Evolutionary conservation across 2,113 vertebrate species (phyloP), one percentile per base, ranked within the genome.

Genomic region (Ursus arctos): DNA sequence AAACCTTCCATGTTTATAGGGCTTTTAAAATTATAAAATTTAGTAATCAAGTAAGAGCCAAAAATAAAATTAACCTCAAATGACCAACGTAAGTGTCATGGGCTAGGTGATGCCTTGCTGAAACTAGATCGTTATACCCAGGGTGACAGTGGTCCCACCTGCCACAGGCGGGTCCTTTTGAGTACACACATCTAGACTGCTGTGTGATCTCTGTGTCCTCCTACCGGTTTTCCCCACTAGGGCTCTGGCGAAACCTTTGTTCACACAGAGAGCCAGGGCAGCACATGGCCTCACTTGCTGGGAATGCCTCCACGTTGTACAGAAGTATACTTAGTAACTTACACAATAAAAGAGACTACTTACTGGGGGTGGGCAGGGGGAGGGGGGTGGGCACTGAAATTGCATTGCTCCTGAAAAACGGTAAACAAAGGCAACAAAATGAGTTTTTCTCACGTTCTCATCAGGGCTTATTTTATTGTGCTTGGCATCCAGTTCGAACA

Each of bases 31-130:
- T 57, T 11, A 76, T 28, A 71, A 63, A 36, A 83, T 90, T 67
- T 83, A 86, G 72, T 81, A 93, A 76, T 57, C 55, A 93, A 84
- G 79, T 47, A 57, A 61, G 59, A 96, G 69, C n/a, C 36, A 63
- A 80, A 83, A 57, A 36, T 55, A 79, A 79, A 97, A 89, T 91
- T 59, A 86, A 87, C 83, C 49, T 91, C 72, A 86, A 83, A 79
- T 86, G 36, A 82, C 40, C 72, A 77, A 63, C 4, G 5, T 67
- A 59, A 57, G 36, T 47, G 76, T 80, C 49, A 49, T 13, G 18
- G 49, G 43, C 22, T 15, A 82, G 22, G 15, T 22, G 28, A 83
- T 3, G 5, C 65, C 16, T 36, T 72, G 33, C 49, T 84, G 74
- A 87, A 88, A 74, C 22, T 67, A 21, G 72, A 47, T 57, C 31